Base-by-base conservation (phyloP, 1,140 invertebrate species). In the Drosophila leontia region DNA sequence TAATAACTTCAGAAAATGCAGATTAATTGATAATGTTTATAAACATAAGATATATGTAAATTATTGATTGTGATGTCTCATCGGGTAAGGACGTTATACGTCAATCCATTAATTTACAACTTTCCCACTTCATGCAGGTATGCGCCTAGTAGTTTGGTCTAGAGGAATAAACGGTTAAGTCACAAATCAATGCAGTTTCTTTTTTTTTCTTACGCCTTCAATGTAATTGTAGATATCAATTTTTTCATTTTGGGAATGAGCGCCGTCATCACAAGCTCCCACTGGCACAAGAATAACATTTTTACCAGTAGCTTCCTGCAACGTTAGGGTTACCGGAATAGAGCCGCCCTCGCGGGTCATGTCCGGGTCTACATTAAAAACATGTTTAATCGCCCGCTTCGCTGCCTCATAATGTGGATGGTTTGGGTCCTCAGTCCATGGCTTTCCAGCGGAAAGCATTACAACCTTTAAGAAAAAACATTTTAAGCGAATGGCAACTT, bases 221-320 rank as follows among this genome's bases (percentile, higher is more conserved):
- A 99, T 98, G 86, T 99, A 99, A 93, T 99, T 99, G 56, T 94
- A 94, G 61, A 97, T 94, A 94, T 99, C 96, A 76, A 99, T 95
- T 93, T 99, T 99, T 93, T 99, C 99, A 94, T 99, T 99, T 93
- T 99, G 99, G 1, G 98, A 99, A 94, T 99, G 99, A 65, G 98
- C 98, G 71, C 98, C 98, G 94, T 99, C 99, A 93, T 99, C 98
- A 64, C 96, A 96, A 75, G 96, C 95, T 53, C 99, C 99, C 88
- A 98, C 96, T 5, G 98, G 98, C 55, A 99, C 94, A 37, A 99
- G 94, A 69, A 99, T 94, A 32, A 99, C 98, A 94, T 98, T 99
- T 92, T 98, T 98, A 1, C 96, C 97, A 53, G 98, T 99, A 3
- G 97, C 95, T 93, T 98, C 96, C 93, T 98, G 95, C 83, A 97